Evolutionary conservation across 35 echinoderm and acorn worm genomes (phyloP).

Genomic region (Heliocidaris tuberculata): DNA sequence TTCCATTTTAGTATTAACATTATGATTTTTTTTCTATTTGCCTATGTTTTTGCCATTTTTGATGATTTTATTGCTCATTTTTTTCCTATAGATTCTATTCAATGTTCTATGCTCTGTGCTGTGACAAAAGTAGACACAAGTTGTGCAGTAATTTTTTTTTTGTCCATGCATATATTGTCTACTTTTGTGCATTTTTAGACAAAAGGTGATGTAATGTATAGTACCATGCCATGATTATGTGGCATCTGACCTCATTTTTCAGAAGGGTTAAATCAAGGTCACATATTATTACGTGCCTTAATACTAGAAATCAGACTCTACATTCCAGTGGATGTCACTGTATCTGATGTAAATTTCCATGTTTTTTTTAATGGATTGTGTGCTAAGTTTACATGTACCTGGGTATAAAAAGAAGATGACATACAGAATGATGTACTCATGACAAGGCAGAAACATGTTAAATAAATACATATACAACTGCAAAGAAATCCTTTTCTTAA

Average conservation of each 20-base stretch:
- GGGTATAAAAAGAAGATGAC: too few species aligned
- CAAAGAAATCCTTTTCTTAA: too few species aligned
- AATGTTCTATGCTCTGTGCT: neutral
- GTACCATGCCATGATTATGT: neutral
- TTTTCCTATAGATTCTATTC: neutral
- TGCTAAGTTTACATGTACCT: neutral
- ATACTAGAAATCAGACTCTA: neutral
- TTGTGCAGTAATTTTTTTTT: neutral
- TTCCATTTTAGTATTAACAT: too few species aligned
- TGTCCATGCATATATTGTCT: neutral
- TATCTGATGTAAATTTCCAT: neutral
- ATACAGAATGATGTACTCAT: neutral
- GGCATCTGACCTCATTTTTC: neutral
- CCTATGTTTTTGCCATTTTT: neutral
- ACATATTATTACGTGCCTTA: neutral
- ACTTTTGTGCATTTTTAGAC: neutral
- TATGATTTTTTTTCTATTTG: neutral
- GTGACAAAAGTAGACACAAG: neutral
- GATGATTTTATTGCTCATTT: neutral
- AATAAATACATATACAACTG: too few species aligned
- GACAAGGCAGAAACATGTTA: neutral
- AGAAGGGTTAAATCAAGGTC: neutral
- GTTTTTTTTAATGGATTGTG: neutral
- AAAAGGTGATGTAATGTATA: neutral
- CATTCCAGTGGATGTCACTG: neutral